These are phyloP conservation scores for Argyrosomus regius DNA, from an alignment of 2,797 vertebrate species.

Conservation along the genomic window DNA sequence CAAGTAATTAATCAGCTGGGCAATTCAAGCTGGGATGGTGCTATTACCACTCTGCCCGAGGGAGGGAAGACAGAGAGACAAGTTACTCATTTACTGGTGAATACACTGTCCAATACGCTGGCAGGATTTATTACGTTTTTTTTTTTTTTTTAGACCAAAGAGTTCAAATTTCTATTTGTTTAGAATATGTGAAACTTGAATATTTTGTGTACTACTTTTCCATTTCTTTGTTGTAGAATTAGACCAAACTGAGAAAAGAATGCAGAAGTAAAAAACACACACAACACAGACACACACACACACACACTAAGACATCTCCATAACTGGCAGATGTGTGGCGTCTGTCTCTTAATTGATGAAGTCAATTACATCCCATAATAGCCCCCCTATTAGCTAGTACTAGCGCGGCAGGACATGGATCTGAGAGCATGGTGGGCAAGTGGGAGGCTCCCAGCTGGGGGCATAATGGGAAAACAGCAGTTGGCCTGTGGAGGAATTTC, in stretches of 20 bases:
- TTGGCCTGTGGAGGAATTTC: slow-evolving; percentile 34
- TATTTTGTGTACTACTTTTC: not conserved
- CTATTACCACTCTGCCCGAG: slow-evolving; percentile 40
- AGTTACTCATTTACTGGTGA: slow-evolving; percentile 16
- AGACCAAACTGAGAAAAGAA: not conserved
- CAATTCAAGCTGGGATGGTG: slow-evolving; percentile 34
- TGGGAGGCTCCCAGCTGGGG: slow-evolving; percentile 66
- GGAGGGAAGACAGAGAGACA: slow-evolving; percentile 9
- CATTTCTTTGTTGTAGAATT: not conserved
- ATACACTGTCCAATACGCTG: not conserved
- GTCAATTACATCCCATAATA: slow-evolving; percentile 73
- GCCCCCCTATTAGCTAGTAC: slow-evolving; percentile 67
- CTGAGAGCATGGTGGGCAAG: slow-evolving; percentile 39
- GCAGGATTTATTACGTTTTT: not conserved
- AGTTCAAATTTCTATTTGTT: not conserved
- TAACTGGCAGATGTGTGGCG: slow-evolving; percentile 29
- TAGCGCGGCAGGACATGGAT: slow-evolving; percentile 58
- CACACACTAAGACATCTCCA: slow-evolving; percentile 5
- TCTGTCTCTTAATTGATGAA: slow-evolving; percentile 69
- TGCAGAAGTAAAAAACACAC: not conserved
- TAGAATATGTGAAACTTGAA: not conserved
- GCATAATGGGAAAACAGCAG: slow-evolving; percentile 74
- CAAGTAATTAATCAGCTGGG: slow-evolving; percentile 54
- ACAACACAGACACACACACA: slow-evolving; percentile 8
- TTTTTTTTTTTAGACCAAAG: not conserved